phyloP scores from a whole-genome alignment of 2,797 vertebrate genomes.

The Gallinago stenura region DNA sequence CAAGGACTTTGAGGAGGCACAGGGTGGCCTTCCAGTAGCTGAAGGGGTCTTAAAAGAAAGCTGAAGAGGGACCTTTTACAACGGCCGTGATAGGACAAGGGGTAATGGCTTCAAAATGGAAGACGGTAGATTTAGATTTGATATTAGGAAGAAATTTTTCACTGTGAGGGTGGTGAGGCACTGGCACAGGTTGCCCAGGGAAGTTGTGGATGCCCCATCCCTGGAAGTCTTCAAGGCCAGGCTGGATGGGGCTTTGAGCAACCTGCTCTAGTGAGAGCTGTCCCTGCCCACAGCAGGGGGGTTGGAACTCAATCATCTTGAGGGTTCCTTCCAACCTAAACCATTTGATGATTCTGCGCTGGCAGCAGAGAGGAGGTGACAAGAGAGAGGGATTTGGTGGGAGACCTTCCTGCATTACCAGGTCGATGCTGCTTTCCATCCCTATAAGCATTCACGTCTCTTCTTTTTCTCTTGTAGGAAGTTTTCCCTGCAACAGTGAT shows the following conservation, averaged over 20 bases:
- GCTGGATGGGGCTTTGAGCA: neutral
- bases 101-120: neutral
- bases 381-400: neutral
- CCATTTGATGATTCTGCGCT: neutral
- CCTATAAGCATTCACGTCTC: rapidly evolving
- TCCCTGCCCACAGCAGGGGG: neutral
- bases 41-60: neutral
- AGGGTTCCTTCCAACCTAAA: neutral
- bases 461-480: neutral
- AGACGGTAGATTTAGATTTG: neutral
- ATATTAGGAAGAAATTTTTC: neutral
- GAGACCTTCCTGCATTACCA: neutral
- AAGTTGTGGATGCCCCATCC: neutral
- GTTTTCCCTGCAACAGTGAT: neutral
- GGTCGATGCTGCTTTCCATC: neutral
- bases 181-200: neutral
- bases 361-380: neutral
- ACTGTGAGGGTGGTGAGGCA: neutral
- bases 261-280: neutral
- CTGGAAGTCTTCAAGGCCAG: neutral
- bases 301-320: neutral
- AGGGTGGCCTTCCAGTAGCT: neutral
- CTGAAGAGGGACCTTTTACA: neutral
- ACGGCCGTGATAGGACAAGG: neutral
- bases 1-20: neutral